Evolutionary conservation across 2,888 invertebrate species (phyloP).

Genomic region (Elgonia sp.): DNA sequence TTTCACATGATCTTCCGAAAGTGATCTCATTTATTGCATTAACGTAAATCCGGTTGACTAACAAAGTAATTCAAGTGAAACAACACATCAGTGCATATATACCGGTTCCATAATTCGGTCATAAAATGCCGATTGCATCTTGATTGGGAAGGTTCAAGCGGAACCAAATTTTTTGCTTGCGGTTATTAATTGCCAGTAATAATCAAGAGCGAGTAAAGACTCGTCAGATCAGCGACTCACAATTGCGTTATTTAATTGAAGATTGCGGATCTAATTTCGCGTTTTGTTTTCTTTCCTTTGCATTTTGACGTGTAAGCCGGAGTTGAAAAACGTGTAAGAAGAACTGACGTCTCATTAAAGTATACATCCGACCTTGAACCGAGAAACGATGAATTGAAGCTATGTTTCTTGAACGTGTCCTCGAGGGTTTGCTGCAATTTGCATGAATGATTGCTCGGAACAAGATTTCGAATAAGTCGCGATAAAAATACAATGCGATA

Average conservation of each 20-base stretch:
- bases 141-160: conserved; percentile 20
- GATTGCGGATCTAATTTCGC: conserved; percentile 3
- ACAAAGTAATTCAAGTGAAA: conserved; percentile 22
- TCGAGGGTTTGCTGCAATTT: conserved; percentile 63
- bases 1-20: conserved; percentile 5
- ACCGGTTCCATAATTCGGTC: conserved; percentile 32
- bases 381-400: conserved; percentile 66
- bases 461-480: conserved; percentile 51
- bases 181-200: conserved; percentile 39
- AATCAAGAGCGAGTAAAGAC: not conserved
- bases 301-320: conserved; percentile 1
- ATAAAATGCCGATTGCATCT: conserved; percentile 38
- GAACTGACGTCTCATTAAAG: conserved; percentile 61
- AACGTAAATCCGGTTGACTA: conserved; percentile 48
- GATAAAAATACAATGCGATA: conserved; percentile 45
- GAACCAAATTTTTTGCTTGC: conserved; percentile 31
- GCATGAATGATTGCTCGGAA: conserved; percentile 67
- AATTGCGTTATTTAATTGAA: conserved; percentile 11
- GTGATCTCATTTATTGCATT: conserved; percentile 3
- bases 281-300: conserved; percentile 5
- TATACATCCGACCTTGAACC: conserved; percentile 66
- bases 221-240: not conserved
- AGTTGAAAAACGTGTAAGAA: conserved; percentile 56
- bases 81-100: not conserved
- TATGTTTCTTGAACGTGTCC: conserved; percentile 67